Evolutionary conservation across 2,797 vertebrate genomes (phyloP).

Genomic region (Sternarchorhynchus goeldii): DNA sequence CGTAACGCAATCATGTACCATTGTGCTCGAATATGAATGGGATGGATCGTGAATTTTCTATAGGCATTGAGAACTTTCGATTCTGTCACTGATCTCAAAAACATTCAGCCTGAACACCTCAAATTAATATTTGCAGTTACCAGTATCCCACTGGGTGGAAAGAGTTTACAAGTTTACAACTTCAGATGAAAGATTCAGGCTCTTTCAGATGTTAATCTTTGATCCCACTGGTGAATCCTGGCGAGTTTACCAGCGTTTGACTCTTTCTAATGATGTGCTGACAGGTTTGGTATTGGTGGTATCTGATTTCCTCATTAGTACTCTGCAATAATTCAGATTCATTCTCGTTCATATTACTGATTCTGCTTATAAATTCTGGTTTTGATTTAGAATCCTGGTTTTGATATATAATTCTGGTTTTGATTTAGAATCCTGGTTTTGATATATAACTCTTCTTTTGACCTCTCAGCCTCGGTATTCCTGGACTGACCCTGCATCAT

Average conservation of each 20-base stretch:
- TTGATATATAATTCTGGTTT: too few relatives aligned
- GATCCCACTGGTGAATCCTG: neutral
- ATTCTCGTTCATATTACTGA: neutral
- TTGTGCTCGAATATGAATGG: constrained; percentile 34
- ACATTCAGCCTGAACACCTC: neutral
- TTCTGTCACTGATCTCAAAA: constrained; percentile 19
- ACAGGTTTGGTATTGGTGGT: neutral
- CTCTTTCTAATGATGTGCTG: constrained; percentile 1
- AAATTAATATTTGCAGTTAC: constrained; percentile 13
- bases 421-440: too few relatives aligned
- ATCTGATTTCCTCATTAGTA: neutral
- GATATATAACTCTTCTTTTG: too few relatives aligned
- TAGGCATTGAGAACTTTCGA: constrained; percentile 40
- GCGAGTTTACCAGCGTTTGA: neutral
- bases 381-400: too few relatives aligned
- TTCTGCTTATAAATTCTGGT: neutral
- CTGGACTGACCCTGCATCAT: neutral
- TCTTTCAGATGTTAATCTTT: neutral
- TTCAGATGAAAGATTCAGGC: too few relatives aligned
- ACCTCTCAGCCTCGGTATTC: neutral
- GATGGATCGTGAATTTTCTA: constrained; percentile 35
- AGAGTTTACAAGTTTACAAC: constrained; percentile 17
- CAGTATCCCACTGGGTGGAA: neutral
- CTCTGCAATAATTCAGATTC: neutral
- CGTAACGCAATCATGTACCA: constrained; percentile 34